Conservation (phyloP, 2,888 invertebrate species). For the Mongoloraphidia duomilia region DNA sequence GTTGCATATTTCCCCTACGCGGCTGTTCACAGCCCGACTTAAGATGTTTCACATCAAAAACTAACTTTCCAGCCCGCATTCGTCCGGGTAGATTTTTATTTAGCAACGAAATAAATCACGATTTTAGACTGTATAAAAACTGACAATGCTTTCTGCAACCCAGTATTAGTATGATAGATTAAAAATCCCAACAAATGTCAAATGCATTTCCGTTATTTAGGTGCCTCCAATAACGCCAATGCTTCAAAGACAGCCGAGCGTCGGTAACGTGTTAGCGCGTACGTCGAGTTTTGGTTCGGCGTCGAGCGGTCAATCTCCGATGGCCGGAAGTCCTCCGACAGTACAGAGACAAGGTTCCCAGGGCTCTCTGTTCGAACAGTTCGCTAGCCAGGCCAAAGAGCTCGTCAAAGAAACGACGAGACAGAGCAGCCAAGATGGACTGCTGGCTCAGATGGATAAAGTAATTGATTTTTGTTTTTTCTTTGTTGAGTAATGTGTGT, state of each 20-base stretch:
- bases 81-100: too few relatives aligned
- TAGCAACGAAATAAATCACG: too few relatives aligned
- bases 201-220: slow-evolving; percentile 19
- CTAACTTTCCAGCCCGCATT: too few relatives aligned
- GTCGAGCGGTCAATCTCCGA: slow-evolving; percentile 27
- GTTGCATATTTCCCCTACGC: too few relatives aligned
- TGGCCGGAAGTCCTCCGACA: slow-evolving; percentile 18
- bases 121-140: too few relatives aligned
- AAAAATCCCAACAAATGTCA: too few relatives aligned
- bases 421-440: slow-evolving; percentile 78
- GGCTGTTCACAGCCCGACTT: too few relatives aligned
- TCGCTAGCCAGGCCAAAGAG: slow-evolving; percentile 79
- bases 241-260: slow-evolving; percentile 43
- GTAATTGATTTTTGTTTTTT: slow-evolving; percentile 31
- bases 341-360: slow-evolving; percentile 65
- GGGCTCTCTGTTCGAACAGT: slow-evolving; percentile 72
- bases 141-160: too few relatives aligned
- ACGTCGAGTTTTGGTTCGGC: slow-evolving; percentile 46
- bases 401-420: slow-evolving; percentile 75
- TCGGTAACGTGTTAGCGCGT: slow-evolving; percentile 43
- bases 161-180: too few relatives aligned
- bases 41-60: too few relatives aligned
- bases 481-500: slow-evolving; percentile 17
- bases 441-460: slow-evolving; percentile 82
- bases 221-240: slow-evolving; percentile 39